Evolutionary conservation across 1,140 invertebrate species (phyloP).

Genomic region (Hyposmocoma kahamanoa): DNA sequence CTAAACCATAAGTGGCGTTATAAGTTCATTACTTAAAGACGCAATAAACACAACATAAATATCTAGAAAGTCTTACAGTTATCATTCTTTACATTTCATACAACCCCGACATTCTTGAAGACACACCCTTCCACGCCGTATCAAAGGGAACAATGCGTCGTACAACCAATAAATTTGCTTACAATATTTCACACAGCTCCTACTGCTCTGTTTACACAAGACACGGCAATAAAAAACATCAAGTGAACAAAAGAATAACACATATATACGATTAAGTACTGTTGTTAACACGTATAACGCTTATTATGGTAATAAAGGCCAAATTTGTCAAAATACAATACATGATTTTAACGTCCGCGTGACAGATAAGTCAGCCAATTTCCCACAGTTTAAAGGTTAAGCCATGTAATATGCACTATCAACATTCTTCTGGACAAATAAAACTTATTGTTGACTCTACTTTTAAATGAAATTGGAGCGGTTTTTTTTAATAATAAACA

Average conservation of each 20-base stretch:
- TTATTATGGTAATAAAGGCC: constrained; percentile 58
- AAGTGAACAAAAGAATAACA: constrained; percentile 62
- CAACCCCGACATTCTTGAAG: not conserved
- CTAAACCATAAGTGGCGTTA: too few species aligned
- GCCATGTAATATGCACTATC: not conserved
- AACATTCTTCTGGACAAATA: not conserved
- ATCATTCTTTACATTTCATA: too few species aligned
- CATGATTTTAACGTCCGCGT: constrained; percentile 15
- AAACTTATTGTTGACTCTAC: too few species aligned
- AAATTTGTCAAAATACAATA: constrained; percentile 67
- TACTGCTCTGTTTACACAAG: constrained; percentile 69
- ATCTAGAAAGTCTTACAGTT: too few species aligned
- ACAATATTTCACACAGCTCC: constrained; percentile 54
- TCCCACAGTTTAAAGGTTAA: constrained; percentile 8
- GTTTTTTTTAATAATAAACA: too few species aligned
- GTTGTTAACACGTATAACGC: constrained; percentile 42
- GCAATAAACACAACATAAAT: too few species aligned
- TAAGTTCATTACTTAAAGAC: too few species aligned
- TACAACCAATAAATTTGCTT: constrained; percentile 62
- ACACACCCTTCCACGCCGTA: constrained; percentile 10
- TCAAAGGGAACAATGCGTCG: constrained; percentile 46
- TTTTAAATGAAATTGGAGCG: too few species aligned
- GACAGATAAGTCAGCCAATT: not conserved
- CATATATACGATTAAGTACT: constrained; percentile 52
- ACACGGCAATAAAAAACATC: constrained; percentile 64